These are phyloP conservation scores for Spodoptera picta DNA, from an alignment of 2,888 invertebrate species.

Conservation along the genomic window DNA sequence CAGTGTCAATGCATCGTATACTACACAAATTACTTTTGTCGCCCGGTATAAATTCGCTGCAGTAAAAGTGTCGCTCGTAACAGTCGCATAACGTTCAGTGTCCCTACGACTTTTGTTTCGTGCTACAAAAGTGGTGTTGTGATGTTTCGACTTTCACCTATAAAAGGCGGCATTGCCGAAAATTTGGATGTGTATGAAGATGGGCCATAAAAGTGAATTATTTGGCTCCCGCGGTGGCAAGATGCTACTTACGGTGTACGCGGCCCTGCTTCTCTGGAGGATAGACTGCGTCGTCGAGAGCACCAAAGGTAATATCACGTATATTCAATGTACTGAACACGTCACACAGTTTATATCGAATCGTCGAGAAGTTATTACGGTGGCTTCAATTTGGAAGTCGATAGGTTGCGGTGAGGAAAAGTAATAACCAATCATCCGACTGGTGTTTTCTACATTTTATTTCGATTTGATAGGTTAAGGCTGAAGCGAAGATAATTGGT, in stretches of 20 bases:
- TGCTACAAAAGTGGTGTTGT: conserved; percentile 74
- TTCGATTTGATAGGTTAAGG: conserved; percentile 48
- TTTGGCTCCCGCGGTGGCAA: conserved; percentile 72
- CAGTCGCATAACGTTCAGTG: conserved; percentile 65
- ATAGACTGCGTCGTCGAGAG: conserved; percentile 83
- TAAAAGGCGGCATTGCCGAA: conserved; percentile 77
- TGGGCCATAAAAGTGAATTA: conserved; percentile 79
- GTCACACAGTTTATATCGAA: conserved; percentile 47
- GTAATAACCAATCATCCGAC: conserved; percentile 56
- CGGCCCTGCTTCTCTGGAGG: conserved; percentile 81
- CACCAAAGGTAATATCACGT: conserved; percentile 79
- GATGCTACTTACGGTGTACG: conserved; percentile 80
- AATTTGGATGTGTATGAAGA: conserved; percentile 76
- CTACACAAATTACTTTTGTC: conserved; percentile 57
- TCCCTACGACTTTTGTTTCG: conserved; percentile 64
- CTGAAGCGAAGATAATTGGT: conserved; percentile 53
- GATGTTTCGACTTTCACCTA: conserved; percentile 77
- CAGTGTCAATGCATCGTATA: conserved; percentile 62
- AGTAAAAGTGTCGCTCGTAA: conserved; percentile 63
- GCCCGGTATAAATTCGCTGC: conserved; percentile 57
- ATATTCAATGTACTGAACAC: conserved; percentile 46
- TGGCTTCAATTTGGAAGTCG: conserved; percentile 52
- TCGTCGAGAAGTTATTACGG: conserved; percentile 47
- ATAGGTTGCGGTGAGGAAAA: conserved; percentile 42
- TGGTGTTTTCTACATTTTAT: conserved; percentile 55